A percentile compares a stretch with the other conserved stretches of the same genome.
These are phyloP conservation scores for Xerus rutilus DNA, from an alignment of 2,797 vertebrate genomes.

Conservation along the genomic window DNA sequence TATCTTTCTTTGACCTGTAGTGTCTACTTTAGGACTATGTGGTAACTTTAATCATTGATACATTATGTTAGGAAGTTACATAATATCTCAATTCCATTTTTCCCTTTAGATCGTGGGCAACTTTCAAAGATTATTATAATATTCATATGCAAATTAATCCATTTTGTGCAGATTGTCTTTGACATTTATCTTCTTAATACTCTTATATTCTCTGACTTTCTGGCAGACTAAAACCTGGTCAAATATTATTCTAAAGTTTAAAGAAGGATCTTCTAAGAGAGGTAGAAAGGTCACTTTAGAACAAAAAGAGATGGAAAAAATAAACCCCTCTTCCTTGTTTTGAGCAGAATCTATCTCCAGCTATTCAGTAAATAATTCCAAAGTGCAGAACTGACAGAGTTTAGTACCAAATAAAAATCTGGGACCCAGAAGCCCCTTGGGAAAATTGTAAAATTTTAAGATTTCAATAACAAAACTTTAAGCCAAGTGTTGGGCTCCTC, in stretches of 20 bases:
- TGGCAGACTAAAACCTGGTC: not conserved
- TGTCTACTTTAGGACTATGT: not conserved
- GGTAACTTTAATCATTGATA: not conserved
- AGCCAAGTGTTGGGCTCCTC: not conserved
- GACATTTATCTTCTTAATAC: not conserved
- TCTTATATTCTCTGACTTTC: not conserved
- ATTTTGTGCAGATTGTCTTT: not conserved
- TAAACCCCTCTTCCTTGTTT: not conserved
- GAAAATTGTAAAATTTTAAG: not conserved
- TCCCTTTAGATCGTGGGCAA: not conserved
- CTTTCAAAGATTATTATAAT: not conserved
- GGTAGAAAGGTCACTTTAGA: not conserved
- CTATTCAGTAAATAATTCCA: not conserved
- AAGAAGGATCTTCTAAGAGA: not conserved
- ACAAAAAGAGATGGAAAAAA: not conserved
- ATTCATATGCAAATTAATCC: not conserved
- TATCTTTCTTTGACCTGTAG: not conserved
- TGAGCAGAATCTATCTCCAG: not conserved
- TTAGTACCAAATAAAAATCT: not conserved
- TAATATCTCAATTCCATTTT: not conserved
- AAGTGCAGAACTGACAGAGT: not conserved
- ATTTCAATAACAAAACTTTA: not conserved
- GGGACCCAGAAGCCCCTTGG: not conserved
- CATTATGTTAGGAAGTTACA: not conserved
- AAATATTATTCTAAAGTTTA: not conserved